These are phyloP conservation scores for Heterochromis multidens DNA, from an alignment of 2,113 vertebrate species.

Conservation along the genomic window DNA sequence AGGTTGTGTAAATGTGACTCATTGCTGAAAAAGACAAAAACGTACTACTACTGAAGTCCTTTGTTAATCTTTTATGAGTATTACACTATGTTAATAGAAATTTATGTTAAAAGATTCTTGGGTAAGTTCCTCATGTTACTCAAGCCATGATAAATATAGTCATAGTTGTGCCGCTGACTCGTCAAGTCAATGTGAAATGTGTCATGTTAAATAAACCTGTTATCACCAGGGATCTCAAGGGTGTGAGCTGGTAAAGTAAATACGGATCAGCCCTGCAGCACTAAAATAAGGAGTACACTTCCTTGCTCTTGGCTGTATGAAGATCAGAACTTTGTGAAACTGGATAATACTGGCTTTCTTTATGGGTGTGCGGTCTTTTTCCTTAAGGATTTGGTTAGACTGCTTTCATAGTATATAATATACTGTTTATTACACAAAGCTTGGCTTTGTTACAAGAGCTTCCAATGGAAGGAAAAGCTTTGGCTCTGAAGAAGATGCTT, in stretches of 20 bases:
- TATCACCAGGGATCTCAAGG: constrained; percentile 19
- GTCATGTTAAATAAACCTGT: background rate
- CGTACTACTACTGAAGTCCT: background rate
- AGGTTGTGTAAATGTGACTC: background rate
- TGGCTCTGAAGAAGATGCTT: constrained; percentile 47
- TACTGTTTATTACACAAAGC: background rate
- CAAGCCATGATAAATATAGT: background rate
- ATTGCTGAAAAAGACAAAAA: background rate
- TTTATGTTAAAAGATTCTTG: background rate
- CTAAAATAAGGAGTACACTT: background rate
- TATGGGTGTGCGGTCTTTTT: background rate
- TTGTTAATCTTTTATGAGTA: background rate
- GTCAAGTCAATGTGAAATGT: background rate
- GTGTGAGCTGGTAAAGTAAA: constrained; percentile 70
- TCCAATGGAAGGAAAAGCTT: constrained; percentile 61
- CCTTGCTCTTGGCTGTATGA: background rate
- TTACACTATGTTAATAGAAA: background rate
- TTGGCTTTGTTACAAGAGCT: background rate
- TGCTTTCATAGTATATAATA: background rate
- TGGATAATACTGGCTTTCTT: background rate
- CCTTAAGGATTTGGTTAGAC: background rate
- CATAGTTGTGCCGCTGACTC: background rate
- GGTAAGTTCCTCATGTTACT: background rate
- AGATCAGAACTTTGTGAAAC: background rate
- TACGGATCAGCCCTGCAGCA: constrained; percentile 34